phyloP scores from a whole-genome alignment of 2,113 vertebrate genomes.

The Sebastes fasciatus region DNA sequence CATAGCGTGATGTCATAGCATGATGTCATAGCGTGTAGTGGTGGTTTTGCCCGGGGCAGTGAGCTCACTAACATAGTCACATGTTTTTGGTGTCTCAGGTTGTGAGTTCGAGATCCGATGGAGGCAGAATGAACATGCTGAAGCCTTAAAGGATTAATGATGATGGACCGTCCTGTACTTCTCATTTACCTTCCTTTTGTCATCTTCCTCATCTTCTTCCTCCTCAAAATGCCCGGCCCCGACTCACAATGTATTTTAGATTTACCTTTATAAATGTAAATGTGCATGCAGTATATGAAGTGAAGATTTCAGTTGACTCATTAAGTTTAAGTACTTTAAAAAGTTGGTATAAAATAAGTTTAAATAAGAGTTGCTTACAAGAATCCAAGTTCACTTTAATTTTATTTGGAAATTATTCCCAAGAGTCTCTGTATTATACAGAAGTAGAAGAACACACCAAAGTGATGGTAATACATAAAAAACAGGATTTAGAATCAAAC shows the following conservation, averaged over 20 bases:
- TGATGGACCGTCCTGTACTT: too few species aligned
- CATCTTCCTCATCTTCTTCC: too few species aligned
- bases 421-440: conserved; percentile 21
- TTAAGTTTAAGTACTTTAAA: background rate
- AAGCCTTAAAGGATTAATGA: too few species aligned
- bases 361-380: background rate
- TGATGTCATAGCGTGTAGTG: too few species aligned
- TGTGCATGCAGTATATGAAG: background rate
- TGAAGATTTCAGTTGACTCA: background rate
- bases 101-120: too few species aligned
- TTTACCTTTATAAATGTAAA: background rate
- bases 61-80: too few species aligned
- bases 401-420: background rate
- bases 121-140: too few species aligned
- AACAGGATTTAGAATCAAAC: background rate
- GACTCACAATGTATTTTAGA: background rate
- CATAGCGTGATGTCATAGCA: too few species aligned
- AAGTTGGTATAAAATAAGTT: background rate
- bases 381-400: background rate
- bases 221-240: too few species aligned
- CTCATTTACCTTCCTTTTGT: too few species aligned
- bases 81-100: too few species aligned
- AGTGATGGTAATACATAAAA: conserved; percentile 2
- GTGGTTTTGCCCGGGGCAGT: too few species aligned
- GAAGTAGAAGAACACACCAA: conserved; percentile 5